Conservation (phyloP, 2,113 vertebrate species). For the Notechis scutatus region DNA sequence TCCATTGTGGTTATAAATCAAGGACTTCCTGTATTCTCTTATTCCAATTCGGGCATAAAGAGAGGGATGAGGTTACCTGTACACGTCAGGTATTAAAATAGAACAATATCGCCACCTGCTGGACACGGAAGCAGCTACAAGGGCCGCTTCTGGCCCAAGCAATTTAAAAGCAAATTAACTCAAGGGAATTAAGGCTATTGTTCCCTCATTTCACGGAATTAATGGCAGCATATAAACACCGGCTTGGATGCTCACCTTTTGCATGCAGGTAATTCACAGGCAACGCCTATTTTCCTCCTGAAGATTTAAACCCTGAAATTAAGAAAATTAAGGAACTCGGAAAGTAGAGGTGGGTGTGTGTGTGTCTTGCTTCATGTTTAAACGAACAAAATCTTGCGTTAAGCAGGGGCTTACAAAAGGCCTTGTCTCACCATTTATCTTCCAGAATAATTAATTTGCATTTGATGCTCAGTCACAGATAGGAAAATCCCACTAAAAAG, state of each 20-base stretch:
- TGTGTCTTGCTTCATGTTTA: background rate
- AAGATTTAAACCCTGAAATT: background rate
- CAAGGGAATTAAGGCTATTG: background rate
- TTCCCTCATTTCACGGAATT: background rate
- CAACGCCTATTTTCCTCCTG: background rate
- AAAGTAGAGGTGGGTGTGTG: background rate
- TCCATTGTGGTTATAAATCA: background rate
- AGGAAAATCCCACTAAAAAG: background rate
- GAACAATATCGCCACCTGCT: background rate
- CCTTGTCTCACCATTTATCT: background rate
- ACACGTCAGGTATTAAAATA: background rate
- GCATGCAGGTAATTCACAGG: background rate
- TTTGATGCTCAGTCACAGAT: background rate
- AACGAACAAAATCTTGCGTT: background rate
- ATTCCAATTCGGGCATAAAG: background rate
- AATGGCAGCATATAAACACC: background rate
- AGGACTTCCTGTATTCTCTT: background rate
- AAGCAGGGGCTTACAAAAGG: no score
- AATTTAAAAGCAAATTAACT: background rate
- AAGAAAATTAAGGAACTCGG: background rate
- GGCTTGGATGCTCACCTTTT: background rate
- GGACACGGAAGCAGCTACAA: background rate
- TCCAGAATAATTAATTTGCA: background rate
- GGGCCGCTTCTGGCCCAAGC: background rate
- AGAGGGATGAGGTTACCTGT: background rate